Evolutionary conservation across 2,113 vertebrate genomes (phyloP).

Genomic region (Acrocephalus kingi): DNA sequence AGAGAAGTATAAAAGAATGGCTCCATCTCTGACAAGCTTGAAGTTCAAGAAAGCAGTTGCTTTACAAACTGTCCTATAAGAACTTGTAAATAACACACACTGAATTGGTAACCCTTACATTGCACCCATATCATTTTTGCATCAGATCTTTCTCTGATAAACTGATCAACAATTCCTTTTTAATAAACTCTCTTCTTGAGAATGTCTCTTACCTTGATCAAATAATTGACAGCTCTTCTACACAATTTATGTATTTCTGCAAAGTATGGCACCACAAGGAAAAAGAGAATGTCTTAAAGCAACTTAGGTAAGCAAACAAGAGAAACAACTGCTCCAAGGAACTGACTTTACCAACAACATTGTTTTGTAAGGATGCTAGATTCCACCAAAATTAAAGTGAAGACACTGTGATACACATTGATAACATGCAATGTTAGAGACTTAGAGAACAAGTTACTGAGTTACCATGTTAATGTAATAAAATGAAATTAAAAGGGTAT

Average conservation of each 20-base stretch:
- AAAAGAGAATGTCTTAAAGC: neutral
- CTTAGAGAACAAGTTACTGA: neutral
- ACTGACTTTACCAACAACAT: neutral
- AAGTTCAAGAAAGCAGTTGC: neutral
- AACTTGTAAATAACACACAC: neutral
- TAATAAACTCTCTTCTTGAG: neutral
- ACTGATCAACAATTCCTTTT: neutral
- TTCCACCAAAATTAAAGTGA: neutral
- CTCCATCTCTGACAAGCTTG: neutral
- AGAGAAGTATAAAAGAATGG: neutral
- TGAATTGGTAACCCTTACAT: neutral
- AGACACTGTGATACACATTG: neutral
- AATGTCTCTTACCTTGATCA: neutral
- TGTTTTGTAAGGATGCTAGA: neutral
- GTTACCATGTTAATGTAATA: neutral
- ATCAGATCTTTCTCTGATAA: neutral
- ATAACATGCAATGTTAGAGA: neutral
- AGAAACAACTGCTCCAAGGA: neutral
- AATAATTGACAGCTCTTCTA: neutral
- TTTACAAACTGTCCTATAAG: neutral
- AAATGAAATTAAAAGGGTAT: neutral
- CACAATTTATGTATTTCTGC: neutral
- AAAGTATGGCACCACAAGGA: neutral
- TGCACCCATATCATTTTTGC: neutral
- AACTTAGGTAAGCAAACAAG: neutral